A percentile compares a stretch with the other conserved stretches of the same genome.
Evolutionary conservation across 2,113 vertebrate species (phyloP).

Genomic region (Holacanthus passer): DNA sequence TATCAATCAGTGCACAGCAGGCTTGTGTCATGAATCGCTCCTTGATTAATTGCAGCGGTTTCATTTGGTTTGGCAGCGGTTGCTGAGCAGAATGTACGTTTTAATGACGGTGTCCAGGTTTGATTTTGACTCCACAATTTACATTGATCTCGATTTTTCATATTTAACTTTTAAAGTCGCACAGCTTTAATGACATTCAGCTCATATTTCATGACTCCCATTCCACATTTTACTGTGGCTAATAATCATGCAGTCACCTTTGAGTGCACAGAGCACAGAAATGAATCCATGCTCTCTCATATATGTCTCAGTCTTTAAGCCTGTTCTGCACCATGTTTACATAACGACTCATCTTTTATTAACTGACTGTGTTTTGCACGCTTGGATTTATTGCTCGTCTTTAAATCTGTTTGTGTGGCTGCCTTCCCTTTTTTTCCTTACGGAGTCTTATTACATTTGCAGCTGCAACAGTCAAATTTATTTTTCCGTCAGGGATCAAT

Average conservation of each 20-base stretch:
- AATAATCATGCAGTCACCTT: too few species aligned
- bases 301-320: not conserved
- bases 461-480: not conserved
- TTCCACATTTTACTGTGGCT: not conserved
- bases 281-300: not conserved
- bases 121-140: not conserved
- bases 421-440: not conserved
- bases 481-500: constrained; percentile 22
- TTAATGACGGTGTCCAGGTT: not conserved
- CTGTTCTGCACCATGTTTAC: not conserved
- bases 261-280: not conserved
- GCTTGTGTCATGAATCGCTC: not conserved
- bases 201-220: not conserved
- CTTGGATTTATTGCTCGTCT: not conserved
- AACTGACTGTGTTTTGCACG: not conserved
- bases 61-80: not conserved
- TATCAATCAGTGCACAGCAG: not conserved
- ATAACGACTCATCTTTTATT: not conserved
- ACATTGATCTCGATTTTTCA: not conserved
- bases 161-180: not conserved
- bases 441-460: not conserved
- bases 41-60: not conserved
- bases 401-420: not conserved
- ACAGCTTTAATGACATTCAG: not conserved
- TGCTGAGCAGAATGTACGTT: too few species aligned